A percentile compares a stretch with the other conserved stretches of the same genome.
Evolutionary conservation across 2,113 vertebrate species (phyloP).

Genomic region (Peromyscus californicus): DNA sequence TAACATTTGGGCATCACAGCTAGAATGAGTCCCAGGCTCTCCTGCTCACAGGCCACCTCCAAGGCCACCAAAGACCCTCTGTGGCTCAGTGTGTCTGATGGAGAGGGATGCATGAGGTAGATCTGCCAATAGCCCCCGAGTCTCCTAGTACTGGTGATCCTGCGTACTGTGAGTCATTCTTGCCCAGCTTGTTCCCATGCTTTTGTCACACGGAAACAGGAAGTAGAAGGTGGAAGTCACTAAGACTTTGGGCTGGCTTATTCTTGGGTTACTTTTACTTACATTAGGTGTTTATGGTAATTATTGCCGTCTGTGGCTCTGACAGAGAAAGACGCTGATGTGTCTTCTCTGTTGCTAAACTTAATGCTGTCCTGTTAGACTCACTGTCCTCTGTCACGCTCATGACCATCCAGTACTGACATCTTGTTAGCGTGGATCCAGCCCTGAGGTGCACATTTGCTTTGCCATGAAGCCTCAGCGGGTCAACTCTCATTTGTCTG

Average conservation of each 20-base stretch:
- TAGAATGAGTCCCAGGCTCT: neutral
- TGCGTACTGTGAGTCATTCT: neutral
- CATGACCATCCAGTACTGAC: neutral
- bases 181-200: neutral
- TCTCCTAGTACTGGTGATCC: neutral
- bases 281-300: accelerated
- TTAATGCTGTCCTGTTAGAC: neutral
- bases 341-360: constrained; percentile 36
- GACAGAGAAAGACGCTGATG: neutral
- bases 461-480: accelerated
- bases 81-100: neutral
- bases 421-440: neutral
- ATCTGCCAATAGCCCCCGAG: accelerated
- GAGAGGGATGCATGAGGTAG: neutral
- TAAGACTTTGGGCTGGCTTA: neutral
- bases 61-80: neutral
- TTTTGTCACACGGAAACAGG: neutral
- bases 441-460: neutral
- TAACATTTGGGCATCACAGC: neutral
- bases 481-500: neutral
- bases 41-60: neutral
- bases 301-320: neutral
- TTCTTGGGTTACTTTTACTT: neutral
- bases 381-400: neutral
- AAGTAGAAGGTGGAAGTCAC: neutral